Conservation (phyloP, 2,797 vertebrate genomes). For the Argentina silus region DNA sequence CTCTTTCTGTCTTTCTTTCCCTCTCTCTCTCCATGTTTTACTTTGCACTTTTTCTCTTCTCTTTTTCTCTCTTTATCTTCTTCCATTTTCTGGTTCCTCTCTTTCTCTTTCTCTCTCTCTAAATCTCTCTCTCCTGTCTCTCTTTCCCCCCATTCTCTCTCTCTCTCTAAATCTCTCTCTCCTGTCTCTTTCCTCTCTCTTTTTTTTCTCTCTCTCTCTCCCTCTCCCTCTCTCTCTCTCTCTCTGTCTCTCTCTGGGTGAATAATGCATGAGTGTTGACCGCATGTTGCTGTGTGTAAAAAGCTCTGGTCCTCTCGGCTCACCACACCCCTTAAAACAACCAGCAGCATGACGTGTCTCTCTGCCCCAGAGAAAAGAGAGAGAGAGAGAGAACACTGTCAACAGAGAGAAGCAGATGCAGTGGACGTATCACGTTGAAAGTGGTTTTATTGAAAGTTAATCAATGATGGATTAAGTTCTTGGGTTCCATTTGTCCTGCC, state of each 20-base stretch:
- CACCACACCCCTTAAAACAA: slow-evolving; percentile 66
- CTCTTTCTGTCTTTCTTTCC: neutral
- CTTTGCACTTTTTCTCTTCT: too few relatives aligned
- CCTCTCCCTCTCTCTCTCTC: neutral
- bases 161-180: slow-evolving; percentile 1
- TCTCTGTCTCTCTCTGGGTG: slow-evolving; percentile 38
- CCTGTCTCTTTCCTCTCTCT: slow-evolving; percentile 10
- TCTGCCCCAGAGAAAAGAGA: slow-evolving; percentile 29
- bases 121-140: slow-evolving; percentile 4
- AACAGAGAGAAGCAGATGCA: neutral
- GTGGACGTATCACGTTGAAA: too few relatives aligned
- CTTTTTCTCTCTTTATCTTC: neutral
- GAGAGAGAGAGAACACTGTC: slow-evolving; percentile 29
- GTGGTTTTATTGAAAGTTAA: neutral
- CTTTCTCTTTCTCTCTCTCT: neutral
- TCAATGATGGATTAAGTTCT: too few relatives aligned
- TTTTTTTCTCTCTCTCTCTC: slow-evolving; percentile 5
- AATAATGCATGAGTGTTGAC: slow-evolving; percentile 55
- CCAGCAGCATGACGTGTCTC: slow-evolving; percentile 18
- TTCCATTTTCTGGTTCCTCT: neutral
- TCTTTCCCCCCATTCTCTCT: neutral
- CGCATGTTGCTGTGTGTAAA: slow-evolving; percentile 67
- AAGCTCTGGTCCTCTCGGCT: slow-evolving; percentile 48
- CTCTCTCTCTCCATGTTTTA: neutral
- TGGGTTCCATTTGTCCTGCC: too few relatives aligned